These are phyloP conservation scores for Callipepla californica DNA, from an alignment of 2,113 vertebrate species.

Conservation along the genomic window DNA sequence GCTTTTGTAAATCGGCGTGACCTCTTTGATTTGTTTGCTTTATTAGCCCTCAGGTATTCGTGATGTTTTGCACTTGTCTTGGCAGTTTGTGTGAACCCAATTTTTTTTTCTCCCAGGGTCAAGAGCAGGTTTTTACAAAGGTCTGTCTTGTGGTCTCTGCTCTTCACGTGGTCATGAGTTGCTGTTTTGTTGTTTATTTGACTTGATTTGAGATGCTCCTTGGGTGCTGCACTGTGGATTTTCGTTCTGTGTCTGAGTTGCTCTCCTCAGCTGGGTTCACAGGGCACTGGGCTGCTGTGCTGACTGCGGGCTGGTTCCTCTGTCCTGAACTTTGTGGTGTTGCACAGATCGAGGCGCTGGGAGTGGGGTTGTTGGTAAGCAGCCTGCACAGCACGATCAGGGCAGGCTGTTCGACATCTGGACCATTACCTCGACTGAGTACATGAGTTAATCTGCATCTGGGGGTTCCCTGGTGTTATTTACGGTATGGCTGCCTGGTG, in stretches of 20 bases:
- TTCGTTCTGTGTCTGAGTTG: neutral
- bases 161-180: rapidly evolving
- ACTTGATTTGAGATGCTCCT: too few species aligned
- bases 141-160: neutral
- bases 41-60: too few species aligned
- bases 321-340: neutral
- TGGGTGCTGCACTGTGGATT: too few species aligned
- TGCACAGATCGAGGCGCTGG: too few species aligned
- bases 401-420: neutral
- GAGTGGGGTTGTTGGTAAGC: neutral
- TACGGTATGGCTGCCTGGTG: neutral
- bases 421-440: neutral
- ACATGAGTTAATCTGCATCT: neutral
- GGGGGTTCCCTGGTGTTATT: neutral
- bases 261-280: neutral
- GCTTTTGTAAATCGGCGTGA: too few species aligned
- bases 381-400: neutral
- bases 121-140: rapidly evolving
- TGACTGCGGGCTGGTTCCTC: neutral
- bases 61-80: rapidly evolving
- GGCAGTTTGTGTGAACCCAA: rapidly evolving
- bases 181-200: neutral
- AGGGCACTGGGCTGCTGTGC: neutral
- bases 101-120: neutral
- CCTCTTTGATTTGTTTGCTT: neutral